Conservation (phyloP, 2,113 vertebrate genomes). For the Albula glossodonta region DNA sequence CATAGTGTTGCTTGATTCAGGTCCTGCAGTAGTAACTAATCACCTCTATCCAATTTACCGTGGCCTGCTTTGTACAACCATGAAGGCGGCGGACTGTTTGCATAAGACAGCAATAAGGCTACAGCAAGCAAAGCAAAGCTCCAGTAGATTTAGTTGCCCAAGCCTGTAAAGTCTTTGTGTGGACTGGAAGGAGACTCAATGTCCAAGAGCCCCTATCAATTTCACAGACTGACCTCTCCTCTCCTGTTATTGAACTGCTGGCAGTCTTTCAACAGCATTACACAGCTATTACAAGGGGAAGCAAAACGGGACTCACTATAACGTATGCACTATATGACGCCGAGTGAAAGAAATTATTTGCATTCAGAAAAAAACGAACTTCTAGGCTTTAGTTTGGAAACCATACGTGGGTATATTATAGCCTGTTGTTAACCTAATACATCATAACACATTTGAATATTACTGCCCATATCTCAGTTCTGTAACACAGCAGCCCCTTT, state of each 20-base stretch:
- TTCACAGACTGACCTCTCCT: background rate
- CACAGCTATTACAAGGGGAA: background rate
- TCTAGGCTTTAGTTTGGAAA: no score
- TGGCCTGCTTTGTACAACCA: background rate
- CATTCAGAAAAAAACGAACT: no score
- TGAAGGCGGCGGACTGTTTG: background rate
- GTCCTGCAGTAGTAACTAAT: background rate
- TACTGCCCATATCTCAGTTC: background rate
- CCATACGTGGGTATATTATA: no score
- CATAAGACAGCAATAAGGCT: background rate
- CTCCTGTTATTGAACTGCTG: no score
- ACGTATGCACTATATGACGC: no score
- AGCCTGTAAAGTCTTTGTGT: background rate
- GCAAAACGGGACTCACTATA: background rate
- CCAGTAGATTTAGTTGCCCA: background rate
- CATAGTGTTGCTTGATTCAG: background rate
- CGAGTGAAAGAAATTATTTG: no score
- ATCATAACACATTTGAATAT: no score
- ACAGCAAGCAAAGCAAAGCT: background rate
- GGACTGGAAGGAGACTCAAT: background rate
- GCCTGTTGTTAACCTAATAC: no score
- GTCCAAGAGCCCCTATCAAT: background rate
- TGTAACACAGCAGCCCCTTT: background rate
- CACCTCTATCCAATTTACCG: slow-evolving; percentile 15
- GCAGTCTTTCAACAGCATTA: background rate